Conservation (phyloP, 2,797 vertebrate genomes). For the Sciurus vulgaris region DNA sequence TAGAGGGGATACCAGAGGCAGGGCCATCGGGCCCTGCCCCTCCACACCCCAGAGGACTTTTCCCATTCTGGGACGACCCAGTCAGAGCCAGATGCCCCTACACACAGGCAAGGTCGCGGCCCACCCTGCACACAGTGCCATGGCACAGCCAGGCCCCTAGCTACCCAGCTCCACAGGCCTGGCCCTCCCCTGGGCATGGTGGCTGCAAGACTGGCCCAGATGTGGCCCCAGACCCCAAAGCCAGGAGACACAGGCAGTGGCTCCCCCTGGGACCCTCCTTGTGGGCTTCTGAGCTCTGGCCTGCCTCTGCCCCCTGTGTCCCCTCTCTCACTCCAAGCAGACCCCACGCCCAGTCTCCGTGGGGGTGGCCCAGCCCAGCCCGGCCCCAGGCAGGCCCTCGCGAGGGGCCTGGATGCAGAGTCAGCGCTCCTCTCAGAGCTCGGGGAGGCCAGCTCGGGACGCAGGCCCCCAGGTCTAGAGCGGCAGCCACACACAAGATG, state of each 20-base stretch:
- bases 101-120: background rate
- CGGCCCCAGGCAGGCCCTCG: rapidly evolving
- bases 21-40: background rate
- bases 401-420: background rate
- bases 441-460: background rate
- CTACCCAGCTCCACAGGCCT: rapidly evolving
- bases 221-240: rapidly evolving
- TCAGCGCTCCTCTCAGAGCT: rapidly evolving
- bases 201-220: background rate
- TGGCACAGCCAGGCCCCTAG: background rate
- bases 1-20: rapidly evolving
- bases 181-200: rapidly evolving
- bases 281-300: rapidly evolving
- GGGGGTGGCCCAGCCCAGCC: background rate
- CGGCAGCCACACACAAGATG: rapidly evolving
- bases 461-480: rapidly evolving
- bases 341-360: background rate
- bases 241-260: rapidly evolving
- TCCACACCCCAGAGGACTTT: background rate
- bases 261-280: rapidly evolving
- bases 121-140: rapidly evolving
- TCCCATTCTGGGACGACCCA: background rate
- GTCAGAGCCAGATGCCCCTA: constrained; percentile 39
- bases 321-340: rapidly evolving
- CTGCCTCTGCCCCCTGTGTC: rapidly evolving